A percentile compares a stretch with the other conserved stretches of the same genome.
Evolutionary conservation across 92 coral and sea anemone genomes (phyloP).

Genomic region (Paramuricea clavata): DNA sequence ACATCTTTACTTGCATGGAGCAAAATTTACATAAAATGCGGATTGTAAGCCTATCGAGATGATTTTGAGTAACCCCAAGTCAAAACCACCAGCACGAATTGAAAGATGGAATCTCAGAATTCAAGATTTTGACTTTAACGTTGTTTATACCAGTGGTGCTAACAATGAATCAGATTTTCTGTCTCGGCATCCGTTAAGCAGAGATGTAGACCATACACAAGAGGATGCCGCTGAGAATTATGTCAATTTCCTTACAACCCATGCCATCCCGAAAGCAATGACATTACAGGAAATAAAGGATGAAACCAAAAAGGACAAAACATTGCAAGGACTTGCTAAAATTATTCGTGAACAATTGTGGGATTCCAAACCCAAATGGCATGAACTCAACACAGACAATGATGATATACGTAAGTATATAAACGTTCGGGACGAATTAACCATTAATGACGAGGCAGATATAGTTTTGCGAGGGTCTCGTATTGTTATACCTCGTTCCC

Average conservation of each 20-base stretch:
- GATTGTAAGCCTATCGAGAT: slow-evolving; percentile 46
- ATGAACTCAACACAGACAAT: no score
- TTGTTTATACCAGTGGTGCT: neutral
- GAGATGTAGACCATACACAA: neutral
- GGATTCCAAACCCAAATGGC: no score
- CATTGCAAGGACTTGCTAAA: neutral
- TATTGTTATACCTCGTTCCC: slow-evolving; percentile 20
- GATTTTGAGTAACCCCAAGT: slow-evolving; percentile 32
- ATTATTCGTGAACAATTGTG: neutral
- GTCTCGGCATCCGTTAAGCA: slow-evolving; percentile 21
- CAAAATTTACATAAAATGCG: slow-evolving; percentile 1
- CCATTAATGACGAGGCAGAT: no score
- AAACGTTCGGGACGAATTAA: no score
- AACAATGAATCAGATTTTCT: slow-evolving; percentile 30
- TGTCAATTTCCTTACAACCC: slow-evolving; percentile 6
- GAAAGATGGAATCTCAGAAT: slow-evolving; percentile 37
- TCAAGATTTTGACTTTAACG: slow-evolving; percentile 23
- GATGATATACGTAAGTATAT: no score
- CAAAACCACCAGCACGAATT: slow-evolving; percentile 37
- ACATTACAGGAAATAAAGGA: neutral
- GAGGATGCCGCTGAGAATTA: neutral
- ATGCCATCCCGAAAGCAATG: slow-evolving; percentile 32
- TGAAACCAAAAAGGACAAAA: neutral
- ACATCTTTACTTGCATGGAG: slow-evolving; percentile 32
- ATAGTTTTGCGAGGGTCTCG: no score